Evolutionary conservation across 2,113 vertebrate species (phyloP).

Genomic region (Osmerus eperlanus): DNA sequence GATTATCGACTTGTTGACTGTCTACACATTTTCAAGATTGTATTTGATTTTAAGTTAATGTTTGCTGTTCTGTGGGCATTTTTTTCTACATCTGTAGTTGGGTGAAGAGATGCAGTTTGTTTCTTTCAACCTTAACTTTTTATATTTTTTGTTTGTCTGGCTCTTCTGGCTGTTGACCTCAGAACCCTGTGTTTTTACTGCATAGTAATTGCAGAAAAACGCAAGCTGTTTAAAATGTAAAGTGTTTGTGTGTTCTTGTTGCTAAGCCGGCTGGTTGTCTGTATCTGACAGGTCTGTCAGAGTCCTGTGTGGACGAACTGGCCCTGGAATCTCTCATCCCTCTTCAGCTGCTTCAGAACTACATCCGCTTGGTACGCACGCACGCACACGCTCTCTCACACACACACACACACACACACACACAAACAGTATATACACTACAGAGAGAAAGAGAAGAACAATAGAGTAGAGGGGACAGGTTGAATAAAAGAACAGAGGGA

Average conservation of each 20-base stretch:
- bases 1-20: too few relatives aligned
- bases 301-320: slow-evolving; percentile 85
- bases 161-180: background rate
- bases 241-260: slow-evolving; percentile 13
- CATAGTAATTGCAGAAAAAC: background rate
- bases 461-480: background rate
- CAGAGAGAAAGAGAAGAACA: slow-evolving; percentile 15
- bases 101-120: background rate
- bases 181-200: background rate
- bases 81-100: background rate
- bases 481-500: background rate
- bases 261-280: slow-evolving; percentile 19
- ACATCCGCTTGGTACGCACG: slow-evolving; percentile 84
- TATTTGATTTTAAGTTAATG: too few relatives aligned
- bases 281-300: slow-evolving; percentile 78
- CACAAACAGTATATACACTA: background rate
- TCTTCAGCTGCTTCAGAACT: slow-evolving; percentile 90
- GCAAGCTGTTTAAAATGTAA: background rate
- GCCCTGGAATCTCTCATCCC: slow-evolving; percentile 87
- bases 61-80: background rate
- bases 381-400: slow-evolving; percentile 23
- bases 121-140: too few relatives aligned
- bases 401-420: slow-evolving; percentile 2
- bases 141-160: background rate
- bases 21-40: too few relatives aligned